Evolutionary conservation across 2,888 invertebrate genomes (phyloP).

Genomic region (Tipula vernalis): DNA sequence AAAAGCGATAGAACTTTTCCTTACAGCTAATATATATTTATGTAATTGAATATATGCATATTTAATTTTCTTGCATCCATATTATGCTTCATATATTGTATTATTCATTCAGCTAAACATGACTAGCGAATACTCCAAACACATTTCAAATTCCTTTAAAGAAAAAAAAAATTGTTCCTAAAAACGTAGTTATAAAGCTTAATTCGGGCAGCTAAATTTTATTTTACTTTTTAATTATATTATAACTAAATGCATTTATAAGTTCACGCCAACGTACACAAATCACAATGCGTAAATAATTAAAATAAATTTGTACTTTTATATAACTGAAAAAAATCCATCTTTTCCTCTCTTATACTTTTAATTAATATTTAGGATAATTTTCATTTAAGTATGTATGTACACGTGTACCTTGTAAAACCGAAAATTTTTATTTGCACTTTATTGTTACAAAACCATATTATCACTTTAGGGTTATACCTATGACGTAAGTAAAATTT

Average conservation of each 20-base stretch:
- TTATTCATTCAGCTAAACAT: background rate
- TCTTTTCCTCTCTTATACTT: background rate
- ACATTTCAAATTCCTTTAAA: background rate
- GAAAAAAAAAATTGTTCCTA: background rate
- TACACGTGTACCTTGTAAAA: background rate
- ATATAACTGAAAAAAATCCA: background rate
- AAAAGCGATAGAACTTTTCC: too few relatives aligned
- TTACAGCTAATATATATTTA: background rate
- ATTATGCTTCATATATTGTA: background rate
- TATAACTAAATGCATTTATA: background rate
- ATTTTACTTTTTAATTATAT: background rate
- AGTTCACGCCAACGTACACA: background rate
- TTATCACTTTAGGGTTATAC: background rate
- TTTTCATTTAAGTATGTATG: background rate
- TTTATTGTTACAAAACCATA: background rate
- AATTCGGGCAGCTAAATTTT: background rate
- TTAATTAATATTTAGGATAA: background rate
- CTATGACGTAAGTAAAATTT: background rate
- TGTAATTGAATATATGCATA: background rate
- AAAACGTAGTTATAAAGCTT: background rate
- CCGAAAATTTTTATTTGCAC: background rate
- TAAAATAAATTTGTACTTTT: background rate
- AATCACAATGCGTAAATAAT: background rate
- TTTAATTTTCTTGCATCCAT: background rate
- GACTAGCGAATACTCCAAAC: background rate